Conservation (phyloP, 2,888 invertebrate genomes). For the Odontomyia ornata region DNA sequence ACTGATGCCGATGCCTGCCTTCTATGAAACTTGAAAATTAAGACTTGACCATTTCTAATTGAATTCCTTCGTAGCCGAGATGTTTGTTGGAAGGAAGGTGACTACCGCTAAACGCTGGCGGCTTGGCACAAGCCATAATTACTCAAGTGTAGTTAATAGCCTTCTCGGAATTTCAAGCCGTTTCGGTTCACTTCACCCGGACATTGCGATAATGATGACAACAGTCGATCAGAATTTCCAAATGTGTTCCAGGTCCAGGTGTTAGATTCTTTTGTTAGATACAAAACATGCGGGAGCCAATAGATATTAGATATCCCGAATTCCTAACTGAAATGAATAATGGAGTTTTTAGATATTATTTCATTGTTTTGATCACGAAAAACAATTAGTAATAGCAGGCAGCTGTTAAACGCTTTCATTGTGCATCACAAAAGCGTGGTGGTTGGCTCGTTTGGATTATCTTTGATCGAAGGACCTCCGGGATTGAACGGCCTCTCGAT, state of each 20-base stretch:
- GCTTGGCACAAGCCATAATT: conserved; percentile 41
- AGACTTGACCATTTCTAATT: conserved; percentile 44
- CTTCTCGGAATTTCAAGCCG: conserved; percentile 35
- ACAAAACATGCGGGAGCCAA: neutral
- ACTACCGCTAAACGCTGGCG: conserved; percentile 1
- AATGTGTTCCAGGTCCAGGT: conserved; percentile 4
- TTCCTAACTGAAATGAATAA: neutral
- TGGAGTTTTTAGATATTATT: neutral
- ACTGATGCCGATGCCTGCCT: neutral
- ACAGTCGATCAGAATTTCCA: conserved; percentile 26
- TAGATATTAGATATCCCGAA: conserved; percentile 12
- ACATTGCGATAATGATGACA: conserved; percentile 36
- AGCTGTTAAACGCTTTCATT: neutral
- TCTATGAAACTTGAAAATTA: conserved; percentile 40
- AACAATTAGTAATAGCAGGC: neutral
- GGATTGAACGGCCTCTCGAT: no score
- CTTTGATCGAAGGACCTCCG: no score
- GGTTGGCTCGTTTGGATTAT: no score
- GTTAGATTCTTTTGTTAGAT: neutral
- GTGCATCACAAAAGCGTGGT: no score
- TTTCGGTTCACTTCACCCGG: conserved; percentile 38
- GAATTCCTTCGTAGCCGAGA: conserved; percentile 25
- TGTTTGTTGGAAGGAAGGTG: neutral
- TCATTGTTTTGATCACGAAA: neutral
- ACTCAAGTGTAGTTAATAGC: conserved; percentile 40